Percentiles rank a stretch among this genome's conserved stretches.
Evolutionary conservation across 2,797 vertebrate genomes (phyloP).

Genomic region (Lates japonicus): DNA sequence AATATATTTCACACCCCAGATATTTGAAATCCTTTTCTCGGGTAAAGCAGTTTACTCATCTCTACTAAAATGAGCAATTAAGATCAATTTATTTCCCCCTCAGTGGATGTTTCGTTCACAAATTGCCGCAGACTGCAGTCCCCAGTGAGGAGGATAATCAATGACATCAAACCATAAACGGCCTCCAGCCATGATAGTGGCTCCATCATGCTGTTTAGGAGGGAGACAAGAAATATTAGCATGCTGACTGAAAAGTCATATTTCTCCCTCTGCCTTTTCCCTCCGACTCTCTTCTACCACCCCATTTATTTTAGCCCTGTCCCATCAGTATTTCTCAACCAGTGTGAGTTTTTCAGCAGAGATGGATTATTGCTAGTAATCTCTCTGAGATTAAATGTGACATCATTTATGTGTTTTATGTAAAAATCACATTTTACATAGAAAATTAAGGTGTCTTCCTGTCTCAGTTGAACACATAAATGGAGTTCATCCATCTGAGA

Average conservation of each 20-base stretch:
- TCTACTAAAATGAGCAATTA: slow-evolving; percentile 74
- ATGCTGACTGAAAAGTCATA: slow-evolving; percentile 47
- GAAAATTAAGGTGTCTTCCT: slow-evolving; percentile 20
- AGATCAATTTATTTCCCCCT: slow-evolving; percentile 64
- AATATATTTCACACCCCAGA: slow-evolving; percentile 22
- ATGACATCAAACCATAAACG: slow-evolving; percentile 72
- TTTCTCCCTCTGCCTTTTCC: slow-evolving; percentile 39
- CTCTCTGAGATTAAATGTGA: slow-evolving; percentile 41
- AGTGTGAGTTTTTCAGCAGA: slow-evolving; percentile 50
- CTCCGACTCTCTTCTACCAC: not conserved
- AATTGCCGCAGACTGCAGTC: slow-evolving; percentile 57
- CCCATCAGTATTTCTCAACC: slow-evolving; percentile 33
- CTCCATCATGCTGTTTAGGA: slow-evolving; percentile 65
- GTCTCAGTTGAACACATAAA: slow-evolving; percentile 11
- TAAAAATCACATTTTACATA: slow-evolving; percentile 28
- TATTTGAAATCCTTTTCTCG: slow-evolving; percentile 24
- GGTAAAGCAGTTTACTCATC: slow-evolving; percentile 48
- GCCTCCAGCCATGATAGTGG: slow-evolving; percentile 68
- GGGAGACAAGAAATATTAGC: slow-evolving; percentile 66
- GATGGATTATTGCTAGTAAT: slow-evolving; percentile 47
- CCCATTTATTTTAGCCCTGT: slow-evolving; percentile 37
- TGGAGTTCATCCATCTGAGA: slow-evolving; percentile 26
- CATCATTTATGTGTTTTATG: slow-evolving; percentile 39
- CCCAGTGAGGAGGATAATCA: slow-evolving; percentile 69
- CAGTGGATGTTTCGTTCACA: slow-evolving; percentile 42